Base-by-base conservation (phyloP, 2,113 vertebrate species). In the Trichomycterus rosablanca region DNA sequence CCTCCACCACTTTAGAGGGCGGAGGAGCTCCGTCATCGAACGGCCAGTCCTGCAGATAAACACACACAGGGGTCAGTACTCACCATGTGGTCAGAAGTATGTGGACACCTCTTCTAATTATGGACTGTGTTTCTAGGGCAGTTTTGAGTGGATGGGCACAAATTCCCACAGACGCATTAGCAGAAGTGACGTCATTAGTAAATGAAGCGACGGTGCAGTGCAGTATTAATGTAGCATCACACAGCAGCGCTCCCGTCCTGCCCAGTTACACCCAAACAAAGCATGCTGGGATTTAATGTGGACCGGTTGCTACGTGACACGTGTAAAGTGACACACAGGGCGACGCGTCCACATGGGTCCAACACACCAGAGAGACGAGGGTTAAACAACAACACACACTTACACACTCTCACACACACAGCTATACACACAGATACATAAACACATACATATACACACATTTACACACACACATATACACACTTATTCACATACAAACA, bases 1-100 rank as follows among this genome's bases (percentile, higher is more conserved):
- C 96, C 58, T 99, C 95, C 54, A 99, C 96, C 16, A 99, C 89
- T 68, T 95, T 94, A 68, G 81, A 92, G 1, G 96, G 94, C 3
- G 96, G 95, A 16, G 96, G 89, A 0, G 94, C 94, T 43, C 96
- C 95, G 1, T 99, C 96, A 6, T 99, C 96, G 19, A 97, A 99
- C 0, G 94, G 91, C 96, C 95, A 98, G 60, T 99, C 96, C 96
- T 99, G 74, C 18, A 37, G 26, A 73, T 26, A 61, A 22, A 61
- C 10, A 23, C 6, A 61, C 15, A n/a, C 9, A 42, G 19, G 4
- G 8, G 15, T 37, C 20, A 40, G 11, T 2, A 18, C 37, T 16
- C 8, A n/a, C n/a, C n/a, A n/a, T n/a, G n/a, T n/a, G n/a, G n/a
- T n/a, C n/a, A n/a, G n/a, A n/a, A n/a, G n/a, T n/a, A n/a, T n/a